phyloP scores from a whole-genome alignment of 2,113 vertebrate species.

The Gila orcuttii region DNA sequence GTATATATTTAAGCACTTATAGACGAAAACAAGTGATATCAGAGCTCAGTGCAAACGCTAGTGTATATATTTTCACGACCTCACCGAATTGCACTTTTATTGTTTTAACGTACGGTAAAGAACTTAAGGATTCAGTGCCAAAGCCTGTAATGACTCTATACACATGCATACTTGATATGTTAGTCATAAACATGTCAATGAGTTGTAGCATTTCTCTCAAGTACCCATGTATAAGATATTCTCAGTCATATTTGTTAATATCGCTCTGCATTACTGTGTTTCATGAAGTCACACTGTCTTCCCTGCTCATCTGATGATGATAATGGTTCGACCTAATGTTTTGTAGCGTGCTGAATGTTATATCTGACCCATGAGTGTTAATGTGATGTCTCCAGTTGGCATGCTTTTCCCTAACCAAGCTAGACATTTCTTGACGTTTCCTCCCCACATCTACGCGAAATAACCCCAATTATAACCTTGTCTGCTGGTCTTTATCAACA shows the following conservation, averaged over 20 bases:
- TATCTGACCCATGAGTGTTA: constrained; percentile 42
- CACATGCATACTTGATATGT: constrained; percentile 54
- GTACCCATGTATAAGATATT: constrained; percentile 45
- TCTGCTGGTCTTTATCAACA: neutral
- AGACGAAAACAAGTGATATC: constrained; percentile 6
- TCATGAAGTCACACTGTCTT: constrained; percentile 42
- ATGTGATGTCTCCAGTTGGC: constrained; percentile 53
- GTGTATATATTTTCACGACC: constrained; percentile 42
- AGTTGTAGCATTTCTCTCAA: constrained; percentile 63
- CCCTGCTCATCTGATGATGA: constrained; percentile 17
- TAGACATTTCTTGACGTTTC: constrained; percentile 39
- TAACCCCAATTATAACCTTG: constrained; percentile 14
- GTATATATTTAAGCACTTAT: constrained; percentile 46
- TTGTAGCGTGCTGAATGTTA: constrained; percentile 43
- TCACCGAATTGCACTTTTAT: constrained; percentile 57
- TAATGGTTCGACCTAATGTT: constrained; percentile 35
- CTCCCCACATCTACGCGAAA: constrained; percentile 20
- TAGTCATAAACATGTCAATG: constrained; percentile 45
- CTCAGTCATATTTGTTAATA: constrained; percentile 41
- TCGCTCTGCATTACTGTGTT: constrained; percentile 51
- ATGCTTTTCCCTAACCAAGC: constrained; percentile 43
- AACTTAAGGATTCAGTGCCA: constrained; percentile 63
- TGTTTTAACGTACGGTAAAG: constrained; percentile 32
- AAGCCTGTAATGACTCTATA: constrained; percentile 61
- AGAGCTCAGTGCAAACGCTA: constrained; percentile 38